Base-by-base conservation (phyloP, 2,113 vertebrate genomes). In the Limanda limanda region DNA sequence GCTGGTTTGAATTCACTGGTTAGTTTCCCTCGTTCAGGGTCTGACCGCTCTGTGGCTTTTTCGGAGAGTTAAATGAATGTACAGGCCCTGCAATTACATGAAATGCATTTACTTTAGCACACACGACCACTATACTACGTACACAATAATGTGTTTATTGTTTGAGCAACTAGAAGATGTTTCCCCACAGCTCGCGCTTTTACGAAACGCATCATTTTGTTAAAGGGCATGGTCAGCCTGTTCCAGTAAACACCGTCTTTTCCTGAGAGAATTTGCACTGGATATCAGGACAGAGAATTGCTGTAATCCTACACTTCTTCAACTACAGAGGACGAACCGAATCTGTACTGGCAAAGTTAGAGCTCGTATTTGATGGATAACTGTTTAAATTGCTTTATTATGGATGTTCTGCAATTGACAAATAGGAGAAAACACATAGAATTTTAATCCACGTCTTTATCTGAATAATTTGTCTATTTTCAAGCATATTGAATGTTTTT, bases 61-160 rank as follows among this genome's bases (percentile, higher is more conserved):
- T 68, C 1, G 0, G 31, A 71, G 40, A 74, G 66, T 52, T 75
- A 76, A 65, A 75, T 62, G 35, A 54, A 58, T 75, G 72, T 57
- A 40, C 60, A 54, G 68, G 72, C 72, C 79, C 84, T 84, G 60
- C 73, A 91, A 90, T 89, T 92, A 91, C 78, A 88, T 87, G 88
- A 88, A 79, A 88, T 68, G 76, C 68, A 47, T 76, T 45, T 83
- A 56, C 69, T 81, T 83, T 83, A 40, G 76, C 64, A 15, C 79
- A 75, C 58, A 59, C 20, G 42, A 62, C 83, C 84, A 80, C 85
- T 56, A 57, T 27, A 71, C 54, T 68, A 40, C 24, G 60, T 58
- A 62, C 67, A 75, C 77, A 80, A 62, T 72, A 54, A 64, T 68
- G 54, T 83, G 78, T 86, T 92, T 85, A 86, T 89, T 84, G 79